phyloP scores from a whole-genome alignment of 2,888 invertebrate species.

The Noctuana brunneofusca region DNA sequence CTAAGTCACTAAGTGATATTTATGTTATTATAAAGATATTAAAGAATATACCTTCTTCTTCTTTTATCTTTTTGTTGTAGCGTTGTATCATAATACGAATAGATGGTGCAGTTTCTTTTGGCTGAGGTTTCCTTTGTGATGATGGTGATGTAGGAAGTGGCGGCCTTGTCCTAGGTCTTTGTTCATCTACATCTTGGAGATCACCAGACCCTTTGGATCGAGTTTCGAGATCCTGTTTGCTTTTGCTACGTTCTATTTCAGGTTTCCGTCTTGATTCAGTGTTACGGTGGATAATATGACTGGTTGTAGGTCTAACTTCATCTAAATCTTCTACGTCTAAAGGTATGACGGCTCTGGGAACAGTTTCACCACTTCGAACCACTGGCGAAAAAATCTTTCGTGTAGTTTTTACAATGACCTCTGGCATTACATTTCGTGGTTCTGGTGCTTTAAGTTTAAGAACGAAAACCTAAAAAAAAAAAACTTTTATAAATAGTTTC shows the following conservation, averaged over 20 bases:
- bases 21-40: background rate
- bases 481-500: background rate
- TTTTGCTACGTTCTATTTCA: constrained; percentile 48
- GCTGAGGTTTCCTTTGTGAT: constrained; percentile 76
- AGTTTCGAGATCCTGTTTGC: constrained; percentile 49
- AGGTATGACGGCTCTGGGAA: constrained; percentile 79
- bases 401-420: constrained; percentile 91
- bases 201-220: constrained; percentile 65
- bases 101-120: constrained; percentile 87
- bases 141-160: constrained; percentile 85
- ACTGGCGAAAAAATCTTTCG: constrained; percentile 90
- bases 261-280: constrained; percentile 45
- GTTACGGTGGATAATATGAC: constrained; percentile 43
- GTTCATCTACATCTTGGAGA: constrained; percentile 64
- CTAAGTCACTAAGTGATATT: no score
- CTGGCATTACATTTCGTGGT: constrained; percentile 72
- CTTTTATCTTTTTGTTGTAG: constrained; percentile 85
- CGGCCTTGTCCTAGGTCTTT: constrained; percentile 68
- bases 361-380: constrained; percentile 80
- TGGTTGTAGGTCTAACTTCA: constrained; percentile 58
- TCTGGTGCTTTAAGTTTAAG: constrained; percentile 73
- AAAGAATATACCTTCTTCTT: constrained; percentile 62
- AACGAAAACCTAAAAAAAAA: constrained; percentile 62
- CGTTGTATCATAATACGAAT: constrained; percentile 88
- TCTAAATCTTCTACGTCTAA: constrained; percentile 69